Evolutionary conservation across 2,888 invertebrate genomes (phyloP).

Genomic region (Elegia similella): DNA sequence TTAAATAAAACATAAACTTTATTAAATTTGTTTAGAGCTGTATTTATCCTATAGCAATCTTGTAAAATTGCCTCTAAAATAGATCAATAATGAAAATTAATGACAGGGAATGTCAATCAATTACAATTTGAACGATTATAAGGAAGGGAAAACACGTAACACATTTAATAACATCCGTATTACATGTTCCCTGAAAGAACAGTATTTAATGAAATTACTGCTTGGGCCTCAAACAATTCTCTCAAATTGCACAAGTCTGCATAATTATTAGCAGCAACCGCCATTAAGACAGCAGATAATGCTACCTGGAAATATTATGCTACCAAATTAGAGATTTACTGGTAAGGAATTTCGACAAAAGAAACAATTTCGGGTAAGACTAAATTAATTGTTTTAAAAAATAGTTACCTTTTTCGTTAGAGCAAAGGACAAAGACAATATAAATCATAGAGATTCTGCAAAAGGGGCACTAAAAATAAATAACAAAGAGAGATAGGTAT

Average conservation of each 20-base stretch:
- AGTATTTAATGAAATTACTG: constrained; percentile 11
- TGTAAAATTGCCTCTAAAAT: no score
- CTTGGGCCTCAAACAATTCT: constrained; percentile 10
- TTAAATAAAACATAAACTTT: no score
- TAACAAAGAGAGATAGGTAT: no score
- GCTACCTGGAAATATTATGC: constrained; percentile 10
- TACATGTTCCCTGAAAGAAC: constrained; percentile 3
- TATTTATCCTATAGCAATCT: no score
- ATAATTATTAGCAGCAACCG: constrained; percentile 32
- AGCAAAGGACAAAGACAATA: no score
- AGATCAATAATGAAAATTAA: background rate
- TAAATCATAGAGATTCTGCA: no score
- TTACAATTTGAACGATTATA: background rate
- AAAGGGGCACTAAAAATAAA: no score
- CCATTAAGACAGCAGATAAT: constrained; percentile 12
- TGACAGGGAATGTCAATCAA: background rate
- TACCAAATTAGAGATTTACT: background rate
- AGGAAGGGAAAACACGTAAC: background rate
- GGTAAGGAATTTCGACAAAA: background rate
- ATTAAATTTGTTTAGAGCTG: no score
- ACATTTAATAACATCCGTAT: constrained; percentile 11
- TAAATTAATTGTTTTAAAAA: background rate
- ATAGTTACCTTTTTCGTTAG: no score
- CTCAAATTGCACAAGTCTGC: constrained; percentile 29
- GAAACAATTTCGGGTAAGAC: background rate